Base-by-base conservation (phyloP, 2,888 invertebrate genomes). In the Erebia ligea region DNA sequence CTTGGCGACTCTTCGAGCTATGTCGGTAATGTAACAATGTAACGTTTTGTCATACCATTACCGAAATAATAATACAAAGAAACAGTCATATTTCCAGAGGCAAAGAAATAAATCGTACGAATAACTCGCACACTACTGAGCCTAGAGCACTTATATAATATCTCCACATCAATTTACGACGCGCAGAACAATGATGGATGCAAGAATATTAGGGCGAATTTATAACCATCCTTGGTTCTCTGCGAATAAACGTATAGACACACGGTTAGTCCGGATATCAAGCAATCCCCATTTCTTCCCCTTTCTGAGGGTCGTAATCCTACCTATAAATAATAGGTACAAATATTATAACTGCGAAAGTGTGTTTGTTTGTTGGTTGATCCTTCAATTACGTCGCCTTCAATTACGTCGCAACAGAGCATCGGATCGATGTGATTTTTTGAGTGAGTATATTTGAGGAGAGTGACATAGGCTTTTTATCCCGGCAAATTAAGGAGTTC, bases 181-280 rank as follows among this genome's bases (percentile, higher is more conserved):
- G 65, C 58, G 21, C 70, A 78, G 58, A 81, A 83, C 81, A 83
- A 84, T 84, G 82, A 87, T 79, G 76, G 78, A 84, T 80, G 78
- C 74, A 76, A 80, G 81, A 80, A 83, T 86, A 83, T 84, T 84
- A 82, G 81, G 79, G 79, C 76, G 80, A 82, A 86, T 82, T 82
- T 84, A 84, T 84, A 82, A 82, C 81, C 76, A 81, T 80, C 81
- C 84, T 85, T 86, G 84, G 85, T 85, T 83, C 67, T 48, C 58
- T 67, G 34, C 77, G 75, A 70, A 52, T 56, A 62, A 71, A 17
- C 45, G 63, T 21, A 34, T 42, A 58, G 50, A 69, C 56, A 64
- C 57, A 69, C 69, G 15, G 69, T 1, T 21, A 9, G 3, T 21
- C 2, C 42, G 56, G 4, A 57, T 42, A 8, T 2, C 21, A 21